These are phyloP conservation scores for Chironomus tepperi DNA, from an alignment of 1,140 invertebrate genomes.

Conservation along the genomic window DNA sequence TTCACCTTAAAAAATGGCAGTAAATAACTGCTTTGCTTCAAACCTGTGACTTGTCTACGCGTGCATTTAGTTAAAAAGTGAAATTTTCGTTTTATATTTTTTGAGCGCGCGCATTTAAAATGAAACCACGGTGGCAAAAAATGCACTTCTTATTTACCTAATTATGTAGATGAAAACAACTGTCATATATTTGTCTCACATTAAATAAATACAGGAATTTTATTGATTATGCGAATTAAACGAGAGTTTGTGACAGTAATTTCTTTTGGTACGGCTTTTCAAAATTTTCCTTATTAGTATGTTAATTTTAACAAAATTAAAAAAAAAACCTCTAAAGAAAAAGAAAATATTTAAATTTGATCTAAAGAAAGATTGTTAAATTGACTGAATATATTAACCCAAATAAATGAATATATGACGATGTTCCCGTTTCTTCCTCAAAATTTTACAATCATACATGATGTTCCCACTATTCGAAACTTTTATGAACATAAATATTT, in stretches of 20 bases:
- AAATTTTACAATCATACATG: background rate
- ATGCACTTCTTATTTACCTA: background rate
- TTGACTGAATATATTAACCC: slow-evolving; percentile 15
- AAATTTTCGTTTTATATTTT: background rate
- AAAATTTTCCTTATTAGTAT: no score
- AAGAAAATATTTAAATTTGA: background rate
- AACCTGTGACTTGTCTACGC: background rate
- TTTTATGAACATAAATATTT: background rate
- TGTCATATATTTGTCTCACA: no score
- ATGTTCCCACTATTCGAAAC: background rate
- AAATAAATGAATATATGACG: background rate
- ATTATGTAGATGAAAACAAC: background rate
- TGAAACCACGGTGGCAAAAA: background rate
- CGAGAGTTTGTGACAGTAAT: no score
- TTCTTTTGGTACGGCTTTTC: no score
- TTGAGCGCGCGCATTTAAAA: background rate
- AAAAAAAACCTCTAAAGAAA: no score
- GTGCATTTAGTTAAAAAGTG: background rate
- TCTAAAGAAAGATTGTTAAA: background rate
- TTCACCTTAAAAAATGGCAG: background rate
- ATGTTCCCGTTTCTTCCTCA: slow-evolving; percentile 10
- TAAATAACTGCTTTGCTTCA: background rate
- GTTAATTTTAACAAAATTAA: no score
- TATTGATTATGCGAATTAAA: no score
- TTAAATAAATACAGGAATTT: no score